Evolutionary conservation across 2,888 invertebrate species (phyloP).

Genomic region (Aleiodes leptofemur): DNA sequence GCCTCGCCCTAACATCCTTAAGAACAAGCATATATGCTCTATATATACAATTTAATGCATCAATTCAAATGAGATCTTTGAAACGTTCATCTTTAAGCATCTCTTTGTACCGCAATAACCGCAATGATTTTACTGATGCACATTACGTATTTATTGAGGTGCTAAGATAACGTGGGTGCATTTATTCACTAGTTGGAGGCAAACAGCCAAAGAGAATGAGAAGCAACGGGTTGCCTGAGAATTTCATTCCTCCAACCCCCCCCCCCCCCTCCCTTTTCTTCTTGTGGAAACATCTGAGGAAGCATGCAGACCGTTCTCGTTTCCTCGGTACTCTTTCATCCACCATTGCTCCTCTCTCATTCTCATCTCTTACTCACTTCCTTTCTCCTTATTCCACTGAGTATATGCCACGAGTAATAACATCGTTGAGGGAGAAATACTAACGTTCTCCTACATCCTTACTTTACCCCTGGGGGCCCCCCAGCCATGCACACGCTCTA

Average conservation of each 20-base stretch:
- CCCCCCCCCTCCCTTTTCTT: too few relatives aligned
- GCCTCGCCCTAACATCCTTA: too few relatives aligned
- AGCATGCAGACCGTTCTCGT: not conserved
- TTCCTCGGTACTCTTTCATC: constrained; percentile 14
- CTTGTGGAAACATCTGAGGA: not conserved
- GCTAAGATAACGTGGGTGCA: not conserved
- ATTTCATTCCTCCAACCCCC: constrained; percentile 4
- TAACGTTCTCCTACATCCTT: constrained; percentile 43
- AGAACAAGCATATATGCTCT: too few relatives aligned
- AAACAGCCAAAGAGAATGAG: not conserved
- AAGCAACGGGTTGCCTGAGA: not conserved
- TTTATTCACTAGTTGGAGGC: not conserved
- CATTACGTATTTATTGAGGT: constrained; percentile 37
- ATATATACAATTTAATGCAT: too few relatives aligned
- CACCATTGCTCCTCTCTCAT: constrained; percentile 11
- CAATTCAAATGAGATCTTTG: too few relatives aligned
- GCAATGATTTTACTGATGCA: constrained; percentile 13
- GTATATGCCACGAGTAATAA: constrained; percentile 50
- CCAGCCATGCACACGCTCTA: constrained; percentile 39
- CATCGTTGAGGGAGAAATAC: constrained; percentile 49
- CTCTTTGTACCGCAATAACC: not conserved
- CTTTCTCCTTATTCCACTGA: constrained; percentile 23
- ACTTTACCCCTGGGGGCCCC: constrained; percentile 11
- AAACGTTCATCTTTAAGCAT: too few relatives aligned
- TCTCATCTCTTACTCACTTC: not conserved